Evolutionary conservation across 2,113 vertebrate species (phyloP), one percentile per base, ranked within the genome.

Genomic region (Thamnophis sirtalis): DNA sequence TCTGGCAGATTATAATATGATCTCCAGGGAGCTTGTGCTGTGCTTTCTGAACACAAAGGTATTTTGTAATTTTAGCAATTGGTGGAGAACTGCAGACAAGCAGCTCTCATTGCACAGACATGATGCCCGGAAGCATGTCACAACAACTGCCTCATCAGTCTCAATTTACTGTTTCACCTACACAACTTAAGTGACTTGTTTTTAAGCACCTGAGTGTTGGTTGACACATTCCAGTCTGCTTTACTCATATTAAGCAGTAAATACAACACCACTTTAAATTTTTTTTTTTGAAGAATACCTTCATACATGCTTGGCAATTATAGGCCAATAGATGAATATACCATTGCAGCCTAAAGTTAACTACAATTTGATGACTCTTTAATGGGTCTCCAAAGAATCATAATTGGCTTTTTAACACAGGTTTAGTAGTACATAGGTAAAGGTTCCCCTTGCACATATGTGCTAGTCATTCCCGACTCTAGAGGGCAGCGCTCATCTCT

Each of bases 71-170:
- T 89, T 60, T 49, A 89, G 22, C 55, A 26, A 24, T 60, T 60
- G 55, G 24, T 89, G 38, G 87, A 89, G 54, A 28, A 90, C 28
- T 33, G 10, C 50, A 24, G 24, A 38, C n/a, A 90, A 53, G 28
- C 51, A 22, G 94, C 93, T 91, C 94, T 33, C 33, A 90, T 60
- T 93, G 95, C 4, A 91, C 94, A 95, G 93, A 89, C 93, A 80
- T 2, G 53, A 92, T 60, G 90, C 33, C 95, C 90, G 89, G 56
- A 90, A 60, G 93, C 95, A 73, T 96, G 95, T 87, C 94, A 94
- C 93, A 90, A 97, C 96, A 96, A 90, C 93, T 94, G 54, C 92
- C 92, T 93, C 92, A 90, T 1, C 0, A 5, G 89, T 86, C 19
- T 84, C 48, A 89, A 93, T 87, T 48, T 56, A 58, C 43, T 88